Evolutionary conservation across 2,797 vertebrate genomes (phyloP), one percentile per base, ranked within the genome.

Genomic region (Clarias platycephalus): DNA sequence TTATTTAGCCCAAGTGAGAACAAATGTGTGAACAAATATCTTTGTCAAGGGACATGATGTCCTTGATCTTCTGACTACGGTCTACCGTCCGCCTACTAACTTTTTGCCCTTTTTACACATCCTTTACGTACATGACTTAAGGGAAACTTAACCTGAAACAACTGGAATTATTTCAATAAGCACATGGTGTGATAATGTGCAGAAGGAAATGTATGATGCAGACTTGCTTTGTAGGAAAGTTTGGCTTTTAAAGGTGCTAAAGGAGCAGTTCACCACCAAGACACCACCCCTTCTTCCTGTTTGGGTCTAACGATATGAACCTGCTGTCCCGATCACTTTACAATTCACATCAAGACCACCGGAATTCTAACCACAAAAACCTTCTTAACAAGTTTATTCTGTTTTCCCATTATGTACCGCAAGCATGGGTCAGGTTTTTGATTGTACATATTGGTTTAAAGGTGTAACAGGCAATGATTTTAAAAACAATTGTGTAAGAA

Each of bases 281-380:
- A 31, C 71, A 76, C 37, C 70, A 20, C 77, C 26, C n/a, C 34
- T 64, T 66, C 58, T 80, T 80, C 74, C 81, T 79, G 81, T 87
- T 85, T 86, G 71, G 63, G 81, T 85, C n/a, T 31, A 26, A 28
- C 7, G 15, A 57, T 57, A 57, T 77, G 64, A 16, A 82, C 18
- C 60, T n/a, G 44, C 22, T 63, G 37, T 79, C 77, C 60, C n/a
- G 8, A 79, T 18, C 37, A 44, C 37, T 49, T 10, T 44, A 44
- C 77, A 64, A 63, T 31, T 76, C 28, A 20, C 0, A 0, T 63
- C 31, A 78, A 63, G 40, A 16, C 1, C 24, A 44, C 34, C 24
- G 5, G 10, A 58, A 31, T 75, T 57, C 5, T 53, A 74, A 55
- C n/a, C 49, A 18, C n/a, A 55, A 49, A 55, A 28, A 75, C 2